These are phyloP conservation scores for Leptodactylus fallax DNA, from an alignment of 2,797 vertebrate genomes.

Conservation along the genomic window DNA sequence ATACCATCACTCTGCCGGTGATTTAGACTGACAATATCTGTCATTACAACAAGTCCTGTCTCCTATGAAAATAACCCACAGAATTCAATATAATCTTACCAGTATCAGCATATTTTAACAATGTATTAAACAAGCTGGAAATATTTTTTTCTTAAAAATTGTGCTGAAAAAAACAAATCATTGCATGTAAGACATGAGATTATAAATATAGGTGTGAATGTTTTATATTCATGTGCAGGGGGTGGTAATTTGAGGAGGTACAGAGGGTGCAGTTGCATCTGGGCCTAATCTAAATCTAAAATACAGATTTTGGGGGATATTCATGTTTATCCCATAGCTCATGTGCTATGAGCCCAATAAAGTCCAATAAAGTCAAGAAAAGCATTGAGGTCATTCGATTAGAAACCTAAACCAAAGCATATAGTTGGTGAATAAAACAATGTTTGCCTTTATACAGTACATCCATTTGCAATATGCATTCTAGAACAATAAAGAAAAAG, in stretches of 20 bases:
- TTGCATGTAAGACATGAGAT: too few relatives aligned
- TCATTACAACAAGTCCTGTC: constrained; percentile 92
- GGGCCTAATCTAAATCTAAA: too few relatives aligned
- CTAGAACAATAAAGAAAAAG: neutral
- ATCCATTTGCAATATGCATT: neutral
- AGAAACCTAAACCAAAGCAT: neutral
- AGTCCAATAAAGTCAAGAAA: neutral
- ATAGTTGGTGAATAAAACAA: neutral
- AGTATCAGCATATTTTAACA: neutral
- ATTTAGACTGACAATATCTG: constrained; percentile 89
- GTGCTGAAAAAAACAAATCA: too few relatives aligned
- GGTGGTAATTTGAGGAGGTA: too few relatives aligned
- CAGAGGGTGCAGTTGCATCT: too few relatives aligned
- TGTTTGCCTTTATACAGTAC: neutral
- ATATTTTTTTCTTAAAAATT: too few relatives aligned
- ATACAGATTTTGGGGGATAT: too few relatives aligned
- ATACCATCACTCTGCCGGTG: constrained; percentile 90
- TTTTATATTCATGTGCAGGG: neutral
- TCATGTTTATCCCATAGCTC: too few relatives aligned
- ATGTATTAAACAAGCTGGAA: neutral
- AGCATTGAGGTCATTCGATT: neutral
- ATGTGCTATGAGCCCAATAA: neutral
- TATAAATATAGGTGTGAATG: neutral
- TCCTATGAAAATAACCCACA: constrained; percentile 76
- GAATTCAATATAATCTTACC: neutral